phyloP scores from a whole-genome alignment of 1,140 invertebrate genomes.

The Sycobia sp. region DNA sequence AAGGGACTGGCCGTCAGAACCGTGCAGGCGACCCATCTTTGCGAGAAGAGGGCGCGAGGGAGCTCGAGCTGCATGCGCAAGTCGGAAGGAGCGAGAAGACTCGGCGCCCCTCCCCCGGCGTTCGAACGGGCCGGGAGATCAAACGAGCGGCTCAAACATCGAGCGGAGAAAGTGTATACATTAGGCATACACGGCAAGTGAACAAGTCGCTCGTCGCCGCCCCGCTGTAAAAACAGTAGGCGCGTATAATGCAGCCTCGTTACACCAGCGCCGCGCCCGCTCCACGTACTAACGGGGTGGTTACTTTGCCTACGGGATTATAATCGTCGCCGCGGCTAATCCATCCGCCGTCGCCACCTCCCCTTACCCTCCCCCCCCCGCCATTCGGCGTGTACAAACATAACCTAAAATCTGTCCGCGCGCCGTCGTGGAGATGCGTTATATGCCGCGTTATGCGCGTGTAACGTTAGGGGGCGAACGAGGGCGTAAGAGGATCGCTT shows the following conservation, averaged over 20 bases:
- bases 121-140: constrained; percentile 19
- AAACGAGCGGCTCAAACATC: constrained; percentile 9
- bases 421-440: neutral
- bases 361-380: constrained; percentile 15
- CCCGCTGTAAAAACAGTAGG: constrained; percentile 56
- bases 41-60: neutral
- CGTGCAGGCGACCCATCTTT: neutral
- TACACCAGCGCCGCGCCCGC: neutral
- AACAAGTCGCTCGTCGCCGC: constrained; percentile 48
- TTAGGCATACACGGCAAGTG: constrained; percentile 52
- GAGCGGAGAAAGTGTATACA: neutral
- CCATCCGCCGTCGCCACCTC: constrained; percentile 26
- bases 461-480: constrained; percentile 24
- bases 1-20: too few species aligned
- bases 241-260: constrained; percentile 35
- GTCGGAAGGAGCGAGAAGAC: neutral
- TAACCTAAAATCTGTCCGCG: constrained; percentile 41
- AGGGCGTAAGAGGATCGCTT: constrained; percentile 47
- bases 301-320: constrained; percentile 60
- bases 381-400: constrained; percentile 50
- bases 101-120: constrained; percentile 1
- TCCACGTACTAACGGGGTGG: constrained; percentile 12
- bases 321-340: constrained; percentile 54
- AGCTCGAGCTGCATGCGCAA: neutral
- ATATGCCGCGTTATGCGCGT: too few species aligned